Evolutionary conservation across 2,797 vertebrate species (phyloP), one percentile per base, ranked within the genome.

Genomic region (Coranthus polyacanthus): DNA sequence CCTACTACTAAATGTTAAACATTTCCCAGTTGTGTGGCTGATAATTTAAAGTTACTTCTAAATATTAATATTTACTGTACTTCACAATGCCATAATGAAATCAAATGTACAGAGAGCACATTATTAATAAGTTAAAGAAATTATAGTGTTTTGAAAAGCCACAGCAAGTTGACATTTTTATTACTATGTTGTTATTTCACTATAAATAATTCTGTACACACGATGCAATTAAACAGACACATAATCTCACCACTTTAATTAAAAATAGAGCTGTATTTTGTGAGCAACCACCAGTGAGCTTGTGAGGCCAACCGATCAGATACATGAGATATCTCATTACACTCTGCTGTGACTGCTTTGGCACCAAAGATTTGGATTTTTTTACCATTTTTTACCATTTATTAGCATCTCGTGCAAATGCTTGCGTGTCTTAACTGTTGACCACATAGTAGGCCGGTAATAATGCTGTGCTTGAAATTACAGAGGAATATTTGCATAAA

Each of bases 171-270:
- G 43, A 60, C 44, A 60, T 75, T 53, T 68, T 42, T 59, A 60
- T 64, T 44, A 57, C 66, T 46, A 41, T 57, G 63, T 49, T 82
- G 51, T 56, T 67, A 53, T 82, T 83, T 67, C 55, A 15, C 36
- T 21, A 54, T 49, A 11, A 69, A 82, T 62, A 57, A 82, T 75
- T 70, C 78, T 71, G 49, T 13, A 26, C 41, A 44, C 22, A 24
- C 24, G 64, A 46, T 56, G 24, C 51, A 73, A 56, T 79, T 69
- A 75, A 72, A 76, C 34, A 8, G 63, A 10, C 16, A 60, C 45
- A 78, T 45, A 66, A 82, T 68, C 66, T 61, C 43, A 54, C 24
- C 44, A 57, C 36, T 70, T 82, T 75, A 83, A 83, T 87, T 78
- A 81, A 75, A 85, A 81, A 43, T 10, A 54, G 26, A 61, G 45